phyloP scores from a whole-genome alignment of 2,113 vertebrate species.

The Boulengerochromis microlepis region DNA sequence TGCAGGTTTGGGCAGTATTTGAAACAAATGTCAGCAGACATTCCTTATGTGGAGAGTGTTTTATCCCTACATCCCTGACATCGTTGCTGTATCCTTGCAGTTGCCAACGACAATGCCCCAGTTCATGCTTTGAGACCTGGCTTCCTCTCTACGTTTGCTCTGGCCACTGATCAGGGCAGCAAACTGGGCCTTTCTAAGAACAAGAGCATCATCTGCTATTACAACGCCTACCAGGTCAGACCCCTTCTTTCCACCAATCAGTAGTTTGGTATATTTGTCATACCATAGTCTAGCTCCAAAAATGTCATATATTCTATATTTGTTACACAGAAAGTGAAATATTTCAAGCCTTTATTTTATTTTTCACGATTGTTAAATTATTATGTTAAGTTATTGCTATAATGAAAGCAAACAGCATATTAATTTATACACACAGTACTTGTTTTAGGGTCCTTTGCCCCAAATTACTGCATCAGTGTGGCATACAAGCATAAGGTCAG shows the following conservation, averaged over 20 bases:
- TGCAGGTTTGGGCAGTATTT: not conserved
- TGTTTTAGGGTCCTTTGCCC: not conserved
- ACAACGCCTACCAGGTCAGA: slow-evolving; percentile 91
- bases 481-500: not conserved
- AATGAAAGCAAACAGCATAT: not conserved
- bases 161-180: slow-evolving; percentile 97
- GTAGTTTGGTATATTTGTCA: not conserved
- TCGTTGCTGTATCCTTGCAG: slow-evolving; percentile 52
- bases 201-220: slow-evolving; percentile 99
- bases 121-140: slow-evolving; percentile 90
- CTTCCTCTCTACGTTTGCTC: slow-evolving; percentile 93
- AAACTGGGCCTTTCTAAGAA: slow-evolving; percentile 98
- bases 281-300: not conserved
- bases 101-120: slow-evolving; percentile 94
- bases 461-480: not conserved
- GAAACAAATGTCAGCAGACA: not conserved
- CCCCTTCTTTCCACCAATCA: not conserved
- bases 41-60: not conserved
- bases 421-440: not conserved
- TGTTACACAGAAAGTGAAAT: not conserved
- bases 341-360: not conserved
- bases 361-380: not conserved
- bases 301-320: not conserved
- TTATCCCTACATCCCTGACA: not conserved
- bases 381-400: not conserved